These are phyloP conservation scores for Nothobranchius furzeri DNA, from an alignment of 2,113 vertebrate genomes.

Conservation along the genomic window DNA sequence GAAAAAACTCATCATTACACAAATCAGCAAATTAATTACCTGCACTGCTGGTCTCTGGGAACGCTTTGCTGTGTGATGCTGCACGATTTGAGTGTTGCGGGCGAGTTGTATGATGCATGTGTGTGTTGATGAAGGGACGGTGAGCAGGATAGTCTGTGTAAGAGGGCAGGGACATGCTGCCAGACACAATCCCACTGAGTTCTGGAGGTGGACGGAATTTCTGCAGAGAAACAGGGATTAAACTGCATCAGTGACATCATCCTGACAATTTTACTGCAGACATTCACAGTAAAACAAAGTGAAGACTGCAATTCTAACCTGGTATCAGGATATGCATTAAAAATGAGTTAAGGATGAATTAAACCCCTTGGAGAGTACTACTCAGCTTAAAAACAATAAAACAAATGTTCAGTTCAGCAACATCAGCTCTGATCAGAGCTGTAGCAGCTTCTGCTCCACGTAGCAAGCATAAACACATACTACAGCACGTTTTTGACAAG, in stretches of 20 bases:
- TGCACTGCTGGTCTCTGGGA: constrained; percentile 92
- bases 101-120: constrained; percentile 59
- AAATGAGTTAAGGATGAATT: not conserved
- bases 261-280: not conserved
- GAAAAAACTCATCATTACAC: constrained; percentile 33
- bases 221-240: constrained; percentile 32
- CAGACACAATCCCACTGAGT: constrained; percentile 52
- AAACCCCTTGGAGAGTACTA: too few relatives aligned
- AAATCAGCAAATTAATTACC: constrained; percentile 61
- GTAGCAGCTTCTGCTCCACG: constrained; percentile 36
- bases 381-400: constrained; percentile 2
- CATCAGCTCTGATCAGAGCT: constrained; percentile 24
- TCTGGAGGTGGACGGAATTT: constrained; percentile 10
- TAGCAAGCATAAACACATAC: not conserved
- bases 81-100: constrained; percentile 13
- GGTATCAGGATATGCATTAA: not conserved
- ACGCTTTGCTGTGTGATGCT: constrained; percentile 80
- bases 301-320: not conserved
- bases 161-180: constrained; percentile 79
- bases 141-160: constrained; percentile 84
- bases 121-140: constrained; percentile 84
- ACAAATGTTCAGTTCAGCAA: not conserved
- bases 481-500: not conserved
- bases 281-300: not conserved
- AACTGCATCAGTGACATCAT: not conserved